Conservation (phyloP, 1,140 invertebrate genomes). For the Stenopsyche tienmushanensis region DNA sequence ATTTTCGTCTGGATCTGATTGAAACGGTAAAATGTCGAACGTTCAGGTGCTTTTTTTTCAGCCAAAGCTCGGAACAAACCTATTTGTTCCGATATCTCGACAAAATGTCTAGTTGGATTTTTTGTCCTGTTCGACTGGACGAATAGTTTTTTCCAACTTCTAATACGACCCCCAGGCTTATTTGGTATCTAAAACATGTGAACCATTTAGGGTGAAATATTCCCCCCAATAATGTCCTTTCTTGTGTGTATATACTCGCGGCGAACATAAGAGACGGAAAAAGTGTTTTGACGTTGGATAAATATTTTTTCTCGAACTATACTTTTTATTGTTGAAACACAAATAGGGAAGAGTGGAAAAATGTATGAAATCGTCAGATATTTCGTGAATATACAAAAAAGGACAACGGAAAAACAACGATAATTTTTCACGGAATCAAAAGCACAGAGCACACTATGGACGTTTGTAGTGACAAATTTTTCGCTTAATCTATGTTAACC, state of each 20-base stretch:
- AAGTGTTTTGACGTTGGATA: neutral
- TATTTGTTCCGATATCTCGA: constrained; percentile 39
- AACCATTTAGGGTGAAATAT: constrained; percentile 17
- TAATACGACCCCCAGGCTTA: neutral
- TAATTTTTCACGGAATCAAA: no score
- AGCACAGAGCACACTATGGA: no score
- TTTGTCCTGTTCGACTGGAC: neutral
- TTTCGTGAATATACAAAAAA: neutral
- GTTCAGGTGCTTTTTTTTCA: neutral
- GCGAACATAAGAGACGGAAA: neutral
- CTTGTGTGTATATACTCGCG: neutral
- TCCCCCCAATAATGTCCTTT: neutral
- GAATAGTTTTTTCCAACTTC: neutral
- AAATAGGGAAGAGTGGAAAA: neutral
- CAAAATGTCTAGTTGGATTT: constrained; percentile 25
- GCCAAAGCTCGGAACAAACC: constrained; percentile 18
- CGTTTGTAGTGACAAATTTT: no score
- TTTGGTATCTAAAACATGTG: constrained; percentile 10
- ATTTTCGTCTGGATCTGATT: no score
- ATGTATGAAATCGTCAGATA: neutral
- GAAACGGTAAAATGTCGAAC: neutral
- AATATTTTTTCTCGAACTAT: constrained; percentile 1
- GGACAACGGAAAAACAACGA: no score
- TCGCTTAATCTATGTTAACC: no score
- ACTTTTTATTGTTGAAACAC: constrained; percentile 1